Evolutionary conservation across 37 sponge, comb jelly and placozoan genomes (phyloP).

Genomic region (Theonella swinhoei): DNA sequence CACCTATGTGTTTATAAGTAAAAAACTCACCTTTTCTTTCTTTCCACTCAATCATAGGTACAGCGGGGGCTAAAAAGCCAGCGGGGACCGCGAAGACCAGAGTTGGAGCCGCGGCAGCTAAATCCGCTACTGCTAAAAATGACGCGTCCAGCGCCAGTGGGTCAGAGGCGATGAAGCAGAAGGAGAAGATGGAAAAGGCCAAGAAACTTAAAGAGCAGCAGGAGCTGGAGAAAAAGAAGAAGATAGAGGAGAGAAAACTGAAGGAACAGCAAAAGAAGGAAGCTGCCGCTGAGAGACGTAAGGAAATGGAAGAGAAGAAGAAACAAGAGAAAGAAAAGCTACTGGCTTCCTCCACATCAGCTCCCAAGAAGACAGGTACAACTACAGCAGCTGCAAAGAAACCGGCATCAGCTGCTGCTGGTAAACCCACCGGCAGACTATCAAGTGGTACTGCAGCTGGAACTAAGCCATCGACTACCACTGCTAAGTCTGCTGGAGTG

Average conservation of each 20-base stretch:
- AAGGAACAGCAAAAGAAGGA: not conserved
- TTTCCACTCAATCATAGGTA: not conserved
- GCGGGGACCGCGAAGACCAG: not conserved
- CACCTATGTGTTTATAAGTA: no score
- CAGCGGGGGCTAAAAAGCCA: not conserved
- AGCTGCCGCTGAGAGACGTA: not conserved
- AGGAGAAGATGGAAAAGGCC: slow-evolving; percentile 3
- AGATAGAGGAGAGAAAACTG: not conserved
- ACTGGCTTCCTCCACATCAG: not conserved
- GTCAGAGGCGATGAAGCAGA: not conserved
- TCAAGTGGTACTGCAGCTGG: not conserved
- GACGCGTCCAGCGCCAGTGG: not conserved
- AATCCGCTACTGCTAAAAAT: not conserved
- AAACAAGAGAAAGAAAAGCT: not conserved
- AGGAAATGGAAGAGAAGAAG: slow-evolving; percentile 2
- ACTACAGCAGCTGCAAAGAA: not conserved
- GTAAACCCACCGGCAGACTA: not conserved
- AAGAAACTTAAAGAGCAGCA: slow-evolving; percentile 13
- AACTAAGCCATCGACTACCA: not conserved
- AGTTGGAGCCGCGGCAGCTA: not conserved
- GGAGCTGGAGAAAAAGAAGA: slow-evolving; percentile 16
- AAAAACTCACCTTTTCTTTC: no score
- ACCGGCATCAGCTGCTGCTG: not conserved
- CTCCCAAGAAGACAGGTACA: not conserved
- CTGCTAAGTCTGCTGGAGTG: not conserved